Base-by-base conservation (phyloP, 2,888 invertebrate genomes). In the Agrilus mali region DNA sequence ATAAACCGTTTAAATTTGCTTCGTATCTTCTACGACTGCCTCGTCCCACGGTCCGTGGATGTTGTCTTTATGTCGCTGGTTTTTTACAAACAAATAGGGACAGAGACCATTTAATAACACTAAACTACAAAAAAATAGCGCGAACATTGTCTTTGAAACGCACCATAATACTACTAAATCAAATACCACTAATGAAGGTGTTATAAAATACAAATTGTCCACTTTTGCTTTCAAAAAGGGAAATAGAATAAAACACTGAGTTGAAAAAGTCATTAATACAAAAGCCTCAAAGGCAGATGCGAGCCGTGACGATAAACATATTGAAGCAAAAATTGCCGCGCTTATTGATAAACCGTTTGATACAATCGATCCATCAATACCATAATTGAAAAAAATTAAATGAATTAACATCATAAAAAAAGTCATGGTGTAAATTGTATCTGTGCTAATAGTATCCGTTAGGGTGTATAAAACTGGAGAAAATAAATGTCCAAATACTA, bases 1-100 rank as follows among this genome's bases (percentile, higher is more conserved):
- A 37, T 17, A 17, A 37, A 37, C 15, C 31, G 27, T 42, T 36
- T 32, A 15, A 40, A 56, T 74, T 74, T 0, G 73, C 69, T 66
- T 78, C 77, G 57, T 27, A 10, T 27, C 27, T 27, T 75, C 77
- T 49, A 82, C 80, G 54, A 87, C 70, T 10, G 96, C 96, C 62
- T 97, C 96, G 65, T 96, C 96, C 96, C 96, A 97, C 0, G 96
- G 96, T 0, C 96, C 96, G 65, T 95, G 86, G 49, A 94, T 95
- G 65, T 94, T 96, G 57, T 86, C 82, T 60, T 90, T 92, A 60
- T 82, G 80, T 33, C 71, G 78, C 59, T 88, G 86, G 71, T 82
- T 84, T 41, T 67, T 69, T 0, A 86, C 78, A 67, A 87, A 92
- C 61, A 81, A 74, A 3, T 75, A 60, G 0, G 90, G 90, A 59